phyloP scores from a whole-genome alignment of 2,888 invertebrate species.

The Metallyticus violacea region DNA sequence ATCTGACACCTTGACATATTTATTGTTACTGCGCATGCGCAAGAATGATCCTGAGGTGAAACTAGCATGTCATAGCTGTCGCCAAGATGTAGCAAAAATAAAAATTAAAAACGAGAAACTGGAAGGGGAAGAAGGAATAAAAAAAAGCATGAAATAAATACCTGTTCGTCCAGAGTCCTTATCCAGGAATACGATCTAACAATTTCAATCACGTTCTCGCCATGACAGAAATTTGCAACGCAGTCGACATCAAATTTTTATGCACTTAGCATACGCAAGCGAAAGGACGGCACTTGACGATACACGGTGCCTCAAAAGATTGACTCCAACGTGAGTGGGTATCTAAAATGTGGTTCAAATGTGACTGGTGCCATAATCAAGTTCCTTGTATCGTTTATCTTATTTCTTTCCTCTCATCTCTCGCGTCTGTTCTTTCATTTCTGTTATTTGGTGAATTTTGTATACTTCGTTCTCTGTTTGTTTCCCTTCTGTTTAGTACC shows the following conservation, averaged over 20 bases:
- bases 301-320: neutral
- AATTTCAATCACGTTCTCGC: neutral
- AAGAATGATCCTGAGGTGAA: neutral
- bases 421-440: no score
- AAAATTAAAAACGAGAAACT: no score
- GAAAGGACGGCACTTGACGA: neutral
- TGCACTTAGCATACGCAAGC: neutral
- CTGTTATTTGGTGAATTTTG: no score
- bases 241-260: neutral
- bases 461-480: no score
- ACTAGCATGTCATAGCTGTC: neutral
- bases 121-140: no score
- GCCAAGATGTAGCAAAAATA: neutral
- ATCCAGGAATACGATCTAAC: neutral
- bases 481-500: no score
- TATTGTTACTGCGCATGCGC: neutral
- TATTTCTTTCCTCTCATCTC: no score
- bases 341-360: neutral
- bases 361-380: neutral
- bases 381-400: neutral
- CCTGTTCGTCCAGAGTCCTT: neutral
- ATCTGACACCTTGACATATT: neutral
- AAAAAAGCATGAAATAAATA: neutral
- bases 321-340: neutral
- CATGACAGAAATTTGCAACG: neutral